A percentile compares a stretch with the other conserved stretches of the same genome.
These are phyloP conservation scores for Antigone vipio DNA, from an alignment of 2,113 vertebrate species.

Conservation along the genomic window DNA sequence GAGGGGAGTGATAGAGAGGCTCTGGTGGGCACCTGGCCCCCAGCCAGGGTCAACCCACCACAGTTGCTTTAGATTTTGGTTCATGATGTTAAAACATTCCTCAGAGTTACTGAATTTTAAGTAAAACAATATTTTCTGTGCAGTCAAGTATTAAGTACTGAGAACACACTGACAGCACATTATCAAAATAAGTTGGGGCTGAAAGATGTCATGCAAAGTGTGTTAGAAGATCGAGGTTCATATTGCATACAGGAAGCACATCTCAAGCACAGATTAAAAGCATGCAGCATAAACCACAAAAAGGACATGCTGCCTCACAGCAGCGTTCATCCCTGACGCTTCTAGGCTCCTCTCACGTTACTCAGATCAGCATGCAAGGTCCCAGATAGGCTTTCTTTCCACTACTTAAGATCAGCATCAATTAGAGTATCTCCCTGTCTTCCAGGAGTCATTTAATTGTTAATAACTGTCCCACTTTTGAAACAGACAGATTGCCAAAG, in stretches of 20 bases:
- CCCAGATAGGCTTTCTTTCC: background rate
- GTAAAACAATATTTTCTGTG: background rate
- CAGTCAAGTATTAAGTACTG: background rate
- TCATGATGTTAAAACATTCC: background rate
- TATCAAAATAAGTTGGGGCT: background rate
- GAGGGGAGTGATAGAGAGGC: too few species aligned
- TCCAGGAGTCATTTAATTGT: background rate
- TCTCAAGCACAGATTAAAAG: background rate
- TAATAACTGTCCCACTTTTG: background rate
- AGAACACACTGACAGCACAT: background rate
- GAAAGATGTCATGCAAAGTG: background rate
- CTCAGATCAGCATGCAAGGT: background rate
- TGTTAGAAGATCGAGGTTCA: background rate
- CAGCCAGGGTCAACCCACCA: too few species aligned
- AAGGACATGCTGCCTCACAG: background rate
- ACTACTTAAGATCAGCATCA: background rate
- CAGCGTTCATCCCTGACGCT: fast-evolving
- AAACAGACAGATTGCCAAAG: background rate
- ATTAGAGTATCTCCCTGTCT: background rate
- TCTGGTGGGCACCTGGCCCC: too few species aligned
- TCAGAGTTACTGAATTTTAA: background rate
- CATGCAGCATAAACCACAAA: background rate
- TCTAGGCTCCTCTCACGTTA: background rate
- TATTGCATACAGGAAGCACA: fast-evolving
- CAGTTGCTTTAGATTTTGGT: background rate